Conservation (phyloP, 2,888 invertebrate genomes). For the Pomacea canaliculata region DNA sequence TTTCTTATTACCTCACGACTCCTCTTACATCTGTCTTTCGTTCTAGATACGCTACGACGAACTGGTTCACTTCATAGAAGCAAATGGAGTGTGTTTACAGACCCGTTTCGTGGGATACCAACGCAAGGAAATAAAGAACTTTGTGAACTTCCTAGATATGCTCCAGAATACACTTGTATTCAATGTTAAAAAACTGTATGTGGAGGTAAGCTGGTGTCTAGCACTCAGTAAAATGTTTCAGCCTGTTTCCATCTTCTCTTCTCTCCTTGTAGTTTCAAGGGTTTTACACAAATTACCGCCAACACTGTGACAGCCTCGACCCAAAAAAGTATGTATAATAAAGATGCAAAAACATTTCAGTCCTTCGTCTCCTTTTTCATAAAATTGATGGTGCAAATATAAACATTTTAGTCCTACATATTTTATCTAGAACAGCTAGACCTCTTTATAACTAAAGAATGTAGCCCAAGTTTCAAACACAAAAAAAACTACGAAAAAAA, state of each 20-base stretch:
- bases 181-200: slow-evolving; percentile 57
- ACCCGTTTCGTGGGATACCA: slow-evolving; percentile 60
- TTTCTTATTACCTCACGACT: too few species aligned
- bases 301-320: background rate
- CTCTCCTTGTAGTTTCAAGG: background rate
- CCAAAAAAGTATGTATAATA: too few species aligned
- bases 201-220: slow-evolving; percentile 33
- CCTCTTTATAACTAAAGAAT: too few species aligned
- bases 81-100: slow-evolving; percentile 55
- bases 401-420: too few species aligned
- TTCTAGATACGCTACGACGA: slow-evolving; percentile 54
- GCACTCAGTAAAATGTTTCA: too few species aligned
- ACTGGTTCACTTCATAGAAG: slow-evolving; percentile 52
- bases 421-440: too few species aligned
- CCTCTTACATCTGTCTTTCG: background rate
- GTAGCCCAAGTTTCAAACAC: too few species aligned
- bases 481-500: too few species aligned
- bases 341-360: too few species aligned
- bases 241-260: background rate
- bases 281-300: background rate
- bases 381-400: too few species aligned
- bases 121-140: slow-evolving; percentile 49
- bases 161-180: slow-evolving; percentile 55
- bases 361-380: too few species aligned
- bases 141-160: slow-evolving; percentile 53